Base-by-base conservation (phyloP, 2,888 invertebrate species). In the Cremastobaeus sp. region DNA sequence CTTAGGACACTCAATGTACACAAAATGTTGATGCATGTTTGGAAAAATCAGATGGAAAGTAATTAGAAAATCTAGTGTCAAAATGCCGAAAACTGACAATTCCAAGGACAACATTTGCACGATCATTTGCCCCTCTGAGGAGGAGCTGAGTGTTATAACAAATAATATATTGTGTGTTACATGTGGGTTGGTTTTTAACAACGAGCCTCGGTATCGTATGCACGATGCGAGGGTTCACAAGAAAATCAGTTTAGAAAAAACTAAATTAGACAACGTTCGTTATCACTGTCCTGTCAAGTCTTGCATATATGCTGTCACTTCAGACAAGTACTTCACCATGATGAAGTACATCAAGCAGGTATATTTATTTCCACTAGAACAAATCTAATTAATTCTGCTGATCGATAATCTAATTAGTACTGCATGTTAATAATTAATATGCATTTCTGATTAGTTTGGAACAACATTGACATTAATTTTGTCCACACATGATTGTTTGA, bases 301-400 rank as follows among this genome's bases (percentile, higher is more conserved):
- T 12, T 88, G 88, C 39, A 76, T 86, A 52, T 88, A 88, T 62
- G 81, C 86, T 1, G 66, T 75, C 1, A 78, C 80, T 21, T 83
- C 83, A 0, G 74, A 82, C 35, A 81, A 86, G 35, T 80, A 83
- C 66, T 88, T 88, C 70, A 82, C 78, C 1, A 82, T 81, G 17
- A 84, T 86, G 81, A 88, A 88, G 52, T 88, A 88, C 48, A 76
- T 88, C 4, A 88, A 88, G 64, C 88, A 88, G 84, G 88, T 88
- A 70, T 12, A 8, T 0, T 2, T 39, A 39, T 14, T 2, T 6
- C 18, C 35, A 11, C 14, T 4, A 5, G 14, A 34, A 18, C 30
- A 28, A 41, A 43, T 5, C 3, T n/a, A n/a, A n/a, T n/a, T n/a
- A n/a, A n/a, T n/a, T n/a, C n/a, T n/a, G n/a, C n/a, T n/a, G n/a